Conservation (phyloP, 2,797 vertebrate genomes). For the Sebastes alutus region DNA sequence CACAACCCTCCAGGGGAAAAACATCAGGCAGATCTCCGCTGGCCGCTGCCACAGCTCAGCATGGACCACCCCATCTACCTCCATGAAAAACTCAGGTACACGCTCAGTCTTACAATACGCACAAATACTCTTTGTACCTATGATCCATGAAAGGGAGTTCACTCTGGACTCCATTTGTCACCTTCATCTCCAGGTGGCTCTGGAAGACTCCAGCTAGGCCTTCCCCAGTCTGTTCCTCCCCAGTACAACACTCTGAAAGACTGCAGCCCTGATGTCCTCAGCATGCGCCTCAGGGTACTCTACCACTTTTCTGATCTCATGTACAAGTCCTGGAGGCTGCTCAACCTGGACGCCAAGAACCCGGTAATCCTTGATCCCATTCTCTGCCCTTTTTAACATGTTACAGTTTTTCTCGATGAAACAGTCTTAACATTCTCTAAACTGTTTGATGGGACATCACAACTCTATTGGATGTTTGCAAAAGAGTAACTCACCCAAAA, state of each 20-base stretch:
- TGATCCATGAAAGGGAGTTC: background rate
- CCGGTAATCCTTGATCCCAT: constrained; percentile 62
- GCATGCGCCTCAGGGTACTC: constrained; percentile 82
- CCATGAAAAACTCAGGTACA: constrained; percentile 80
- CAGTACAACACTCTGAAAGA: constrained; percentile 86
- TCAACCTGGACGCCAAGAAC: constrained; percentile 81
- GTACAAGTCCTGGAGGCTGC: constrained; percentile 88
- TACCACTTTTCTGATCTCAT: constrained; percentile 88
- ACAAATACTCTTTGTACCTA: background rate
- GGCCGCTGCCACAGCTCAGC: constrained; percentile 87
- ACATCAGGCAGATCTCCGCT: constrained; percentile 84
- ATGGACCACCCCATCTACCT: constrained; percentile 84
- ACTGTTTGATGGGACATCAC: too few relatives aligned
- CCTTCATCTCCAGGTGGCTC: constrained; percentile 65
- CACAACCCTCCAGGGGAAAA: constrained; percentile 81
- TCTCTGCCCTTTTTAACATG: background rate
- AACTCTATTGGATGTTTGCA: too few relatives aligned
- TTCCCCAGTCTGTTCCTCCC: constrained; percentile 83
- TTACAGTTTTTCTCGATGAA: too few relatives aligned
- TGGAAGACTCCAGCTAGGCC: constrained; percentile 76
- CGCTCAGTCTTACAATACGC: background rate
- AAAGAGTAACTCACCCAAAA: too few relatives aligned
- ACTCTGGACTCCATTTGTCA: background rate
- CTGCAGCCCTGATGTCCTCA: constrained; percentile 78
- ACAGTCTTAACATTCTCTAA: too few relatives aligned